phyloP scores from a whole-genome alignment of 2,888 invertebrate genomes.

The Thecophora atra region DNA sequence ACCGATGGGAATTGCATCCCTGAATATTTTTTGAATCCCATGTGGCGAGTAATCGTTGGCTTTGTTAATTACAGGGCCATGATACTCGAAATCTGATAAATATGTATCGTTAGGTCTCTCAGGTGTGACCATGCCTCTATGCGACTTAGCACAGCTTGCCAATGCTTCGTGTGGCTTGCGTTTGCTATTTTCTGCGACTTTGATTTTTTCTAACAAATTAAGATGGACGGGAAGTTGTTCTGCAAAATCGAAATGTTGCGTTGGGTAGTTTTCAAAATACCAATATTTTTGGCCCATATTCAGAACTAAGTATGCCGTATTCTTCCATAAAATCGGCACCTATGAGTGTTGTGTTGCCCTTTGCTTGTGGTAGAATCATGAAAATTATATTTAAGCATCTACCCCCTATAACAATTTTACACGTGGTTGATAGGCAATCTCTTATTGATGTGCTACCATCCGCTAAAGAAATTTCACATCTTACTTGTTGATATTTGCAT shows the following conservation, averaged over 20 bases:
- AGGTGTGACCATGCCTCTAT: neutral
- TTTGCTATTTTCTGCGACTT: neutral
- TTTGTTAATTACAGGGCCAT: slow-evolving; percentile 1
- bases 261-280: slow-evolving; percentile 2
- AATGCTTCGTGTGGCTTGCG: neutral
- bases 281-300: neutral
- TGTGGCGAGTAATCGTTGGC: slow-evolving; percentile 15
- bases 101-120: neutral
- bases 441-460: slow-evolving; percentile 35
- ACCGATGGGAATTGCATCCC: neutral
- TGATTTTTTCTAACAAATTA: slow-evolving; percentile 8
- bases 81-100: neutral
- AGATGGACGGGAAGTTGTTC: slow-evolving; percentile 4
- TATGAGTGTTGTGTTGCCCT: neutral
- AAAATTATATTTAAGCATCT: neutral
- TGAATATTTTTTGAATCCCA: slow-evolving; percentile 16
- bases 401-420: slow-evolving; percentile 39
- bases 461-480: slow-evolving; percentile 32
- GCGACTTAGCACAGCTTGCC: neutral
- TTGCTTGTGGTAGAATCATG: neutral
- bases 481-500: slow-evolving; percentile 25
- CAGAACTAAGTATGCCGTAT: neutral
- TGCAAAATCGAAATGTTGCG: slow-evolving; percentile 34
- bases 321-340: neutral
- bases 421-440: slow-evolving; percentile 35